Evolutionary conservation across 2,113 vertebrate species (phyloP).

Genomic region (Hypomesus transpacificus): DNA sequence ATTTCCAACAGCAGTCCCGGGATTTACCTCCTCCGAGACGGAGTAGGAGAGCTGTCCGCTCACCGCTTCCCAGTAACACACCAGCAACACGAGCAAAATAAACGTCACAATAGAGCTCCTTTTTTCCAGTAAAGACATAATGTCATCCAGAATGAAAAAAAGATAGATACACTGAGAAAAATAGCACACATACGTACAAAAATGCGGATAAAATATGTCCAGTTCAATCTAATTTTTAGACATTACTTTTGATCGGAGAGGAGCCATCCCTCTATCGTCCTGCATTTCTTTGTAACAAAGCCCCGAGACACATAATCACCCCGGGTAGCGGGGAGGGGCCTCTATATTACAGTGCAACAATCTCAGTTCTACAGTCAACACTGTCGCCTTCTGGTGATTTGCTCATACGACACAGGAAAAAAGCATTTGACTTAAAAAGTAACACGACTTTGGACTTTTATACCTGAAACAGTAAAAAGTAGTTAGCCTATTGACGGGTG

Average conservation of each 20-base stretch:
- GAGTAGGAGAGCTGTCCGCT: constrained; percentile 63
- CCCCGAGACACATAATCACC: constrained; percentile 23
- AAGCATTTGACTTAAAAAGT: not conserved
- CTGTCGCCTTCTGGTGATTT: constrained; percentile 48
- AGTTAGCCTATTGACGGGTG: too few relatives aligned
- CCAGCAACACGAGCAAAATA: constrained; percentile 13
- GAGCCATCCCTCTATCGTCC: not conserved
- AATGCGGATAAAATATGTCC: not conserved
- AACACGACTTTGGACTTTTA: not conserved
- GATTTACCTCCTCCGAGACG: constrained; percentile 66
- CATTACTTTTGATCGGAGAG: not conserved
- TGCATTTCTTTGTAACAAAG: constrained; percentile 58
- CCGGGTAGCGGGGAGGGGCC: constrained; percentile 51
- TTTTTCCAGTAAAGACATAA: constrained; percentile 34
- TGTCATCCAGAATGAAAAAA: not conserved
- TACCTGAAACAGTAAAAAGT: too few relatives aligned
- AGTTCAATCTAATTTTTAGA: not conserved
- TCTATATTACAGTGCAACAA: not conserved
- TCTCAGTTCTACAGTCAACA: constrained; percentile 40
- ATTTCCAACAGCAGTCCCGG: constrained; percentile 70
- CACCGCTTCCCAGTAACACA: constrained; percentile 32
- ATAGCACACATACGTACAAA: not conserved
- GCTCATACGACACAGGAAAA: not conserved
- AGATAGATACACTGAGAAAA: not conserved
- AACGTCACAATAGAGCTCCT: constrained; percentile 17